A percentile compares a stretch with the other conserved stretches of the same genome.
Evolutionary conservation across 2,797 vertebrate genomes (phyloP).

Genomic region (Lutra lutra): DNA sequence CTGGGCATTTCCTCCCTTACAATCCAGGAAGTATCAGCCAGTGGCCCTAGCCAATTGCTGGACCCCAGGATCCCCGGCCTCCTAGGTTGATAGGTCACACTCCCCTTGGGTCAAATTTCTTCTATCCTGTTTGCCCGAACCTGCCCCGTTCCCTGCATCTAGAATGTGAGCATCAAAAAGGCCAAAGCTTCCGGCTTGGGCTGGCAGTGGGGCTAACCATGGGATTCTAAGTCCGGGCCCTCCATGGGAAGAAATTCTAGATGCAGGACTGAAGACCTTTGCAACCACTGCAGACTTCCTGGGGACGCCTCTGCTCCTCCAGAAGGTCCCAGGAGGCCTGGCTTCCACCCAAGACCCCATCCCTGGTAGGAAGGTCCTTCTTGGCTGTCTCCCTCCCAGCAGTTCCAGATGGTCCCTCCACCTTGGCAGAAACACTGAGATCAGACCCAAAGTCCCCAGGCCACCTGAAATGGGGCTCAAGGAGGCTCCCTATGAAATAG

Average conservation of each 20-base stretch:
- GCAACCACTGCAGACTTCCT: not conserved
- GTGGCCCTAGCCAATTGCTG: not conserved
- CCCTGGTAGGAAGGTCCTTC: not conserved
- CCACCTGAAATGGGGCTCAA: not conserved
- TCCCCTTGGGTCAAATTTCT: not conserved
- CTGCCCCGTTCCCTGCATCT: not conserved
- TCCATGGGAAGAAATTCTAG: not conserved
- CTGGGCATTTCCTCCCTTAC: not conserved
- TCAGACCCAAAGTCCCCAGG: not conserved
- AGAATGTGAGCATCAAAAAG: not conserved
- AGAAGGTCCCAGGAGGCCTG: not conserved
- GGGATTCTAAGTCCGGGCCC: not conserved
- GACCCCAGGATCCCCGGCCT: not conserved
- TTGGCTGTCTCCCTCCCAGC: not conserved
- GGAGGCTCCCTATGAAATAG: not conserved
- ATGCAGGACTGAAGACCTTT: not conserved
- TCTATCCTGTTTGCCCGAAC: not conserved
- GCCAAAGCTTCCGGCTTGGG: not conserved
- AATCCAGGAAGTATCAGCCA: fast-evolving
- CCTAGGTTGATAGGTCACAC: not conserved
- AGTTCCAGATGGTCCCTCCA: not conserved
- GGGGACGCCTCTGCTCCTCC: not conserved
- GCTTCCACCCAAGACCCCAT: not conserved
- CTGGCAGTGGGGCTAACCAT: not conserved
- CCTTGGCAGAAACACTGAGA: not conserved